Evolutionary conservation across 2,888 invertebrate species (phyloP).

Genomic region (Eurytoma adleriae): DNA sequence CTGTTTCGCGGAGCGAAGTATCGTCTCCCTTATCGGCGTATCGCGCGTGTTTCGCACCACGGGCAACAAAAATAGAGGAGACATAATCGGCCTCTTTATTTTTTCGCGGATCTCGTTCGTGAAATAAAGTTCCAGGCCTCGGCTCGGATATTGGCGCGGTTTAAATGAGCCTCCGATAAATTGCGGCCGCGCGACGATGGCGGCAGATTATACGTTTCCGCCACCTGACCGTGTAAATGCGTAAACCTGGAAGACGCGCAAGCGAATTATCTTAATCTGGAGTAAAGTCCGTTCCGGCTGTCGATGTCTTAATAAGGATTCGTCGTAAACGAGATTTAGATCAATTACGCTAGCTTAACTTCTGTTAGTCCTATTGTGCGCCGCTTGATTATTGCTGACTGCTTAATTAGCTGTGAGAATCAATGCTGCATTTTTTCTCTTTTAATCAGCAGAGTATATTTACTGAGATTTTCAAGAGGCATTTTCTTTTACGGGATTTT

Average conservation of each 20-base stretch:
- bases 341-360: not conserved
- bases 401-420: too few relatives aligned
- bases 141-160: too few relatives aligned
- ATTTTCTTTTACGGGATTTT: too few relatives aligned
- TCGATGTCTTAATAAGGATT: conserved; percentile 45
- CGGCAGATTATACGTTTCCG: conserved; percentile 60
- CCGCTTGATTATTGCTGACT: too few relatives aligned
- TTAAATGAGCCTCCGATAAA: too few relatives aligned
- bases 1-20: too few relatives aligned
- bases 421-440: not conserved
- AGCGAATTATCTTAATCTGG: conserved; percentile 54
- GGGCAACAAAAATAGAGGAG: conserved; percentile 25
- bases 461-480: too few relatives aligned
- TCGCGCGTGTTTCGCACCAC: conserved; percentile 25
- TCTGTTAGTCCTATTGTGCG: not conserved
- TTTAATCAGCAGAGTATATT: not conserved
- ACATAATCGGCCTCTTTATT: too few relatives aligned
- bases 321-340: conserved; percentile 29
- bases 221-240: conserved; percentile 3
- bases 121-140: too few relatives aligned
- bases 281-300: conserved; percentile 32
- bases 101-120: too few relatives aligned
- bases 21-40: not conserved
- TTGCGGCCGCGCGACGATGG: conserved; percentile 43
- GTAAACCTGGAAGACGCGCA: conserved; percentile 9